Percentiles rank a stretch among this genome's conserved stretches.
These are phyloP conservation scores for Denticeps clupeoides DNA, from an alignment of 2,797 vertebrate genomes.

Conservation along the genomic window DNA sequence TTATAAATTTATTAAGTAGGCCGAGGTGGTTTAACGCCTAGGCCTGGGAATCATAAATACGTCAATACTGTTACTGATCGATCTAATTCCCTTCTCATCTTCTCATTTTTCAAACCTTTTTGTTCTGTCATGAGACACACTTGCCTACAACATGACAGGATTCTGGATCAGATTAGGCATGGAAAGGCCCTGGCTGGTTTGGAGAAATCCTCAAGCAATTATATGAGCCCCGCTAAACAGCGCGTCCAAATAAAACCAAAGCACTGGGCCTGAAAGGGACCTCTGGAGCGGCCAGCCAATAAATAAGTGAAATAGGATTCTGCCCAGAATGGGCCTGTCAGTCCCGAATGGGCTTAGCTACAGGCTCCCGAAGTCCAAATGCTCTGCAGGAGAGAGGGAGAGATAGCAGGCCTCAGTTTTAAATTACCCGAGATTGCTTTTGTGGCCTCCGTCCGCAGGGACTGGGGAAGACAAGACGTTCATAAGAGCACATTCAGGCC, in stretches of 20 bases:
- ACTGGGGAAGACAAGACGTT: conserved; percentile 35
- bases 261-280: conserved; percentile 14
- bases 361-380: conserved; percentile 40
- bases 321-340: conserved; percentile 25
- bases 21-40: conserved; percentile 7
- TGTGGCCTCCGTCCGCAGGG: conserved; percentile 41
- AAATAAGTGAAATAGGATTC: conserved; percentile 47
- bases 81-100: conserved; percentile 18
- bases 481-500: conserved; percentile 42
- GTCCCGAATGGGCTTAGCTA: conserved; percentile 37
- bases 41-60: conserved; percentile 24
- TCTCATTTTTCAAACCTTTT: conserved; percentile 17
- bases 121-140: conserved; percentile 6
- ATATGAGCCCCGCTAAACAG: conserved; percentile 44
- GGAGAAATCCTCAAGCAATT: too few relatives aligned
- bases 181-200: conserved; percentile 54
- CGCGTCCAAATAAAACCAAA: conserved; percentile 42
- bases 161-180: conserved; percentile 61
- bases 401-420: conserved; percentile 36
- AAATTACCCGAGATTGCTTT: conserved; percentile 53
- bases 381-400: conserved; percentile 22
- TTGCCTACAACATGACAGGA: conserved; percentile 35
- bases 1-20: conserved; percentile 26
- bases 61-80: conserved; percentile 21
- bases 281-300: conserved; percentile 30